A percentile compares a stretch with the other conserved stretches of the same genome.
These are phyloP conservation scores for Lindbergichthys nudifrons DNA, from an alignment of 2,797 vertebrate genomes.

Conservation along the genomic window DNA sequence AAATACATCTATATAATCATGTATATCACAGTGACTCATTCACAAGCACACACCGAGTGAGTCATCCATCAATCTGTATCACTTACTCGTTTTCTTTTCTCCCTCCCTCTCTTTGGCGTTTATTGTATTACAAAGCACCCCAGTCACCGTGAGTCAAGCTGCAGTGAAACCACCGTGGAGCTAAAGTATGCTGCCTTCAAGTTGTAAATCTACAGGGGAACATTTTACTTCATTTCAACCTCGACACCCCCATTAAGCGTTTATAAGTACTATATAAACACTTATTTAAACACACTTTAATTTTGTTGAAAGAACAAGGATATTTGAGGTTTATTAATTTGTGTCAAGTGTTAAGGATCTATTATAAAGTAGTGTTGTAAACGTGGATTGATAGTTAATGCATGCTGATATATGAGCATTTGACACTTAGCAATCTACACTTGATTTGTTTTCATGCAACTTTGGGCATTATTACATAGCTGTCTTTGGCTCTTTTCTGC, in stretches of 20 bases:
- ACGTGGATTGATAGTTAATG: background rate
- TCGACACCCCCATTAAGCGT: background rate
- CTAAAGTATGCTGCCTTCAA: background rate
- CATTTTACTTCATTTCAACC: background rate
- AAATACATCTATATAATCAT: constrained; percentile 59
- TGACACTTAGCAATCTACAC: too few relatives aligned
- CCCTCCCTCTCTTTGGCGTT: constrained; percentile 21
- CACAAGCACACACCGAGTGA: constrained; percentile 63
- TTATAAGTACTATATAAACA: background rate
- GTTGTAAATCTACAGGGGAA: background rate
- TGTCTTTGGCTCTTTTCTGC: too few relatives aligned
- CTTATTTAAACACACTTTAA: background rate
- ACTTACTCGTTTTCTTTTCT: constrained; percentile 22
- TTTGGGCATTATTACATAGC: too few relatives aligned
- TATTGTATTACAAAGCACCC: constrained; percentile 60
- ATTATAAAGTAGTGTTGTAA: background rate
- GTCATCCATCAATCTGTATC: constrained; percentile 64
- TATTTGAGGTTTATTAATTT: background rate
- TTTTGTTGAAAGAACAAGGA: background rate
- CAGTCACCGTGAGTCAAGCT: constrained; percentile 68
- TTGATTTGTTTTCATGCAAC: too few relatives aligned
- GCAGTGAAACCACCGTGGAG: constrained; percentile 28
- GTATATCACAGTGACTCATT: constrained; percentile 70
- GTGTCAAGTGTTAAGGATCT: background rate
- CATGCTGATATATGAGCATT: background rate